Percentiles rank a stretch among this genome's conserved stretches.
These are phyloP conservation scores for Siderastrea radians DNA, from an alignment of 92 coral and sea anemone genomes.

Conservation along the genomic window DNA sequence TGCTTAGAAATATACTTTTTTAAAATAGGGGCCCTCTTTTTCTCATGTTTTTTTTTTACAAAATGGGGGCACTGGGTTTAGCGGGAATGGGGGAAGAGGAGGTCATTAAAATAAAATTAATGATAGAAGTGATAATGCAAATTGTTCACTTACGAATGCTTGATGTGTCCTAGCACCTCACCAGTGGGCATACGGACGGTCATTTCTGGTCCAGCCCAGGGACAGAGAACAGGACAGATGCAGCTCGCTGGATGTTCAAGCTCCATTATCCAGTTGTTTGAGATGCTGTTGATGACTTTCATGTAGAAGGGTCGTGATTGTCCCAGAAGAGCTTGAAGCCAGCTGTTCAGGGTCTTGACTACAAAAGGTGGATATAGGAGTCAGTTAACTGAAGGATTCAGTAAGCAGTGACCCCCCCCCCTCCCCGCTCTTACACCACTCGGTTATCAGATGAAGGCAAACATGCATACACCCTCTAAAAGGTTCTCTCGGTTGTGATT, in stretches of 20 bases:
- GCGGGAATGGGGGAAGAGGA: too few species aligned
- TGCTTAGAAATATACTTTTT: too few species aligned
- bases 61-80: too few species aligned
- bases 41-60: too few species aligned
- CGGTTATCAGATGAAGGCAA: too few species aligned
- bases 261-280: constrained; percentile 78
- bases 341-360: constrained; percentile 70
- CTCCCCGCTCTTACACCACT: not conserved
- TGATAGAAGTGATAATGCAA: not conserved
- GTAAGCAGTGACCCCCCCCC: not conserved
- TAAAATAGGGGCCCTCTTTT: too few species aligned
- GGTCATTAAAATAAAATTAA: not conserved
- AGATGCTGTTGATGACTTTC: constrained; percentile 75
- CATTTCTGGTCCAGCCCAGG: constrained; percentile 85
- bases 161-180: constrained; percentile 88
- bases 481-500: too few species aligned
- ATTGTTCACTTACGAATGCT: constrained; percentile 73
- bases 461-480: too few species aligned
- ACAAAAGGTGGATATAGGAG: not conserved
- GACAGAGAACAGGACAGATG: constrained; percentile 81
- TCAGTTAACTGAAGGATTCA: not conserved
- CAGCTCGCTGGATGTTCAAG: constrained; percentile 90
- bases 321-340: constrained; percentile 67
- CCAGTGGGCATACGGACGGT: constrained; percentile 87
- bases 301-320: constrained; percentile 75